Percentiles rank a stretch among this genome's conserved stretches.
Conservation (phyloP, 2,888 invertebrate species). For the Pemphredon lugubris region DNA sequence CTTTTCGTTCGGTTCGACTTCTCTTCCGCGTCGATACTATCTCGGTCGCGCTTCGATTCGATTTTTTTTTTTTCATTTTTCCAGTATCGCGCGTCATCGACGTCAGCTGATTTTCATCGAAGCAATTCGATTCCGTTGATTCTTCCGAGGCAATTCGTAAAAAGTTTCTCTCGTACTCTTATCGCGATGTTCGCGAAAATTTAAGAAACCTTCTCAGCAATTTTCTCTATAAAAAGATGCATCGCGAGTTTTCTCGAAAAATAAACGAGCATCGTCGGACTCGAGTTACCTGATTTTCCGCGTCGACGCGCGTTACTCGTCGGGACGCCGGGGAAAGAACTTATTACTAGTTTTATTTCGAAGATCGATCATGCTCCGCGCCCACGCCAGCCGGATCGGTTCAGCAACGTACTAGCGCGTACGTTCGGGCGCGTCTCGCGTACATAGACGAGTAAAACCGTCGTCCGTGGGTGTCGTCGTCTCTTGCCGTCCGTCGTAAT, state of each 20-base stretch:
- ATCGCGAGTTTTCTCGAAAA: too few species aligned
- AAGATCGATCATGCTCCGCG: constrained; percentile 27
- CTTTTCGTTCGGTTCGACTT: constrained; percentile 31
- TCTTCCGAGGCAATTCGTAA: too few species aligned
- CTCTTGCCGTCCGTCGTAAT: constrained; percentile 65
- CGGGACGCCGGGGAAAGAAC: constrained; percentile 1
- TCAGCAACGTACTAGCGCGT: neutral
- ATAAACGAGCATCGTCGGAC: neutral
- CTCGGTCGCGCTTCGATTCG: constrained; percentile 32
- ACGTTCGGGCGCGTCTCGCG: too few species aligned
- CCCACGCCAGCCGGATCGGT: constrained; percentile 15
- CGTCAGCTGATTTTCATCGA: neutral
- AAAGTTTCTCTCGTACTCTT: too few species aligned
- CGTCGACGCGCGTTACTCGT: constrained; percentile 3
- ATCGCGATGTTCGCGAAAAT: too few species aligned
- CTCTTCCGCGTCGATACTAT: constrained; percentile 62
- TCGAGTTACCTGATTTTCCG: neutral
- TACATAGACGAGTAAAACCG: neutral
- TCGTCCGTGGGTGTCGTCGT: constrained; percentile 58
- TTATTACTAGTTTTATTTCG: constrained; percentile 31
- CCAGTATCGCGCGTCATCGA: neutral
- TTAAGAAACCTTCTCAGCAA: too few species aligned
- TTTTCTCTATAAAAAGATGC: too few species aligned
- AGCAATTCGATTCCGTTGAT: too few species aligned
- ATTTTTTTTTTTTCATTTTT: constrained; percentile 13